These are phyloP conservation scores for Pholis gunnellus DNA, from an alignment of 2,113 vertebrate genomes.

Conservation along the genomic window DNA sequence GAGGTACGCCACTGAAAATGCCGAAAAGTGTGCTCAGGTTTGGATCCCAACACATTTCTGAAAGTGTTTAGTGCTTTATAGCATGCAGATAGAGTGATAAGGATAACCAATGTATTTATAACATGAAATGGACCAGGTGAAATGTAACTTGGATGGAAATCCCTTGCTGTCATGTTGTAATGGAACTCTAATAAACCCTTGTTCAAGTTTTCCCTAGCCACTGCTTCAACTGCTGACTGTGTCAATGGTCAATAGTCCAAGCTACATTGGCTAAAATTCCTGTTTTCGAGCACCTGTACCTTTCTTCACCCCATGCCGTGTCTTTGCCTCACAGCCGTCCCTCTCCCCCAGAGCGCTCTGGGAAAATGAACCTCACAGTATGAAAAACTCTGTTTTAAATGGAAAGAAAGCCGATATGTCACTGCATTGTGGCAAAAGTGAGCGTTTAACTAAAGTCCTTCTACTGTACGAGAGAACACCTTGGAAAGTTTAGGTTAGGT, in stretches of 20 bases:
- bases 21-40: too few relatives aligned
- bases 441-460: neutral
- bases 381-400: neutral
- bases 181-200: too few relatives aligned
- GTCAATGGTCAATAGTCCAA: neutral
- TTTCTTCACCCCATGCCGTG: neutral
- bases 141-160: too few relatives aligned
- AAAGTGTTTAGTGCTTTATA: too few relatives aligned
- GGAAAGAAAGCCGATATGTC: conserved; percentile 10
- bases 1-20: neutral
- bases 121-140: too few relatives aligned
- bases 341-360: neutral
- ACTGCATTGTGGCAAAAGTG: neutral
- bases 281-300: neutral
- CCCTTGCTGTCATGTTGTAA: too few relatives aligned
- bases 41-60: too few relatives aligned
- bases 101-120: too few relatives aligned
- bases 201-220: neutral
- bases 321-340: neutral
- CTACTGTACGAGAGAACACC: neutral
- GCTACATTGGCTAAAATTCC: neutral
- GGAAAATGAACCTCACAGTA: neutral
- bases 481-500: conserved; percentile 5
- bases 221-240: neutral
- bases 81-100: too few relatives aligned